Conservation (phyloP, 1,140 invertebrate species). For the Musca domestica region DNA sequence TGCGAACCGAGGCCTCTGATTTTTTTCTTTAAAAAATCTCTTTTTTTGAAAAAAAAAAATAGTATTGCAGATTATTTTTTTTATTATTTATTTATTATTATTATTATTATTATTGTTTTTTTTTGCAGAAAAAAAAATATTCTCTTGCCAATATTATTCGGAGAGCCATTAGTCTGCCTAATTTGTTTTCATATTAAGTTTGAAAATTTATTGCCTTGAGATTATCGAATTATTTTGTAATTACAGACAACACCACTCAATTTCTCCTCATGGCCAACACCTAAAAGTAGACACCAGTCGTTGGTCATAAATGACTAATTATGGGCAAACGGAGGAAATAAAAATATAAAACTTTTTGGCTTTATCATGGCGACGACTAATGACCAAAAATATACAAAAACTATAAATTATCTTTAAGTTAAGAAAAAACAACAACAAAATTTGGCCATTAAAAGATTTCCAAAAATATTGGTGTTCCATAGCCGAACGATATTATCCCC, state of each 20-base stretch:
- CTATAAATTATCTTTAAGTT: constrained; percentile 16
- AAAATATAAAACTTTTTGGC: constrained; percentile 13
- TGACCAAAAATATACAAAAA: constrained; percentile 13
- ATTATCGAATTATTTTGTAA: constrained; percentile 28
- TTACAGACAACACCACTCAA: constrained; percentile 20
- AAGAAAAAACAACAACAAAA: background rate
- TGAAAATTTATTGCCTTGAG: constrained; percentile 24
- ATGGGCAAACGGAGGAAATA: background rate
- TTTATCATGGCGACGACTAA: constrained; percentile 14
- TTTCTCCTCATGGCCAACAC: background rate
- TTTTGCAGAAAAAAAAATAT: too few relatives aligned
- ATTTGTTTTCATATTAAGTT: too few relatives aligned
- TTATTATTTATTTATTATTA: too few relatives aligned
- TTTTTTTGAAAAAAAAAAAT: too few relatives aligned
- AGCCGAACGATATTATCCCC: background rate
- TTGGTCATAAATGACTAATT: background rate
- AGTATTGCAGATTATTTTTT: too few relatives aligned
- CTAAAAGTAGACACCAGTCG: background rate
- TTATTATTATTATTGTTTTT: too few relatives aligned
- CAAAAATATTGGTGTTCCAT: too few relatives aligned
- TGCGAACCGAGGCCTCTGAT: too few relatives aligned
- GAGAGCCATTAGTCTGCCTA: too few relatives aligned
- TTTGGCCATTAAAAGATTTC: constrained; percentile 10
- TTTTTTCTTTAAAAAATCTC: too few relatives aligned
- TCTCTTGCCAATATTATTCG: too few relatives aligned